These are phyloP conservation scores for Chydorus sphaericus DNA, from an alignment of 2,888 invertebrate genomes.

Conservation along the genomic window DNA sequence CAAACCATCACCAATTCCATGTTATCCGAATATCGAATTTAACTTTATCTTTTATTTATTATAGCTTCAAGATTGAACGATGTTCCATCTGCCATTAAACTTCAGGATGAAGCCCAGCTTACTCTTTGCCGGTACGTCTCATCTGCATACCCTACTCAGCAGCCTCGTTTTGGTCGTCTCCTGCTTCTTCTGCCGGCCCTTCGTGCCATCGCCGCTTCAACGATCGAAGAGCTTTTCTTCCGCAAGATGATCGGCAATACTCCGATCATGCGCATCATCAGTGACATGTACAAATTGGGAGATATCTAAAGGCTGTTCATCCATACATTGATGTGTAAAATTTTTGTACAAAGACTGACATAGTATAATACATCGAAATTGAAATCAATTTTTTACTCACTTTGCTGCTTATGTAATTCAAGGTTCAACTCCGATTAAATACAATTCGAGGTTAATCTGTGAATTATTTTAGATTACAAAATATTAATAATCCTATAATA, in stretches of 20 bases:
- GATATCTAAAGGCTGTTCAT: conserved; percentile 20
- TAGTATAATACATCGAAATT: no score
- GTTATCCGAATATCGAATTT: not conserved
- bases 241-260: conserved; percentile 61
- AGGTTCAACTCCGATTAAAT: no score
- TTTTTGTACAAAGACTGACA: no score
- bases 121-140: conserved; percentile 52
- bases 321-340: no score
- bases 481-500: no score
- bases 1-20: not conserved
- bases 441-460: no score
- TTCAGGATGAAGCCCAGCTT: conserved; percentile 61
- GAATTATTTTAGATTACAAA: no score
- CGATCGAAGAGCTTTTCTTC: conserved; percentile 75
- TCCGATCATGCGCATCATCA: conserved; percentile 62
- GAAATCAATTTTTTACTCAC: no score
- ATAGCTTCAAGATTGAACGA: conserved; percentile 36
- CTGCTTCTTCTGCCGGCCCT: conserved; percentile 52
- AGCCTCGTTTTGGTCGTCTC: conserved; percentile 57
- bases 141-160: conserved; percentile 48
- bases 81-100: conserved; percentile 43
- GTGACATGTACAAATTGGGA: conserved; percentile 57
- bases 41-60: not conserved
- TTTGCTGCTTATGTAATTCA: no score
- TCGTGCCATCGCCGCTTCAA: conserved; percentile 44